phyloP scores from a whole-genome alignment of 2,113 vertebrate species.

The Camelus dromedarius region DNA sequence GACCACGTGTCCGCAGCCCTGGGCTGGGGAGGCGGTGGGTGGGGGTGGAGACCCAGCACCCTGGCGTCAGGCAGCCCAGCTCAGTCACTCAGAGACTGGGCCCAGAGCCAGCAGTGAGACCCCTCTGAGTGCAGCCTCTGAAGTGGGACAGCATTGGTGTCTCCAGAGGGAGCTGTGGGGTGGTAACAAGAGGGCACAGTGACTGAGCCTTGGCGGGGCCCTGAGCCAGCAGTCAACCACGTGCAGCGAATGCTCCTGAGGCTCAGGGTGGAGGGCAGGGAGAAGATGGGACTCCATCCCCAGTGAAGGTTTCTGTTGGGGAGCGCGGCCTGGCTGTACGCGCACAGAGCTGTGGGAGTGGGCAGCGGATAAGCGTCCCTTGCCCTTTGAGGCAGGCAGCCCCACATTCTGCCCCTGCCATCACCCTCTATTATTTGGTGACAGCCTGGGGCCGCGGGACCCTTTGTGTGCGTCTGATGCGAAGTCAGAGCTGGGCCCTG shows the following conservation, averaged over 20 bases:
- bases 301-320: fast-evolving
- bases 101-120: not conserved
- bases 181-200: fast-evolving
- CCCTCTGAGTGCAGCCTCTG: not conserved
- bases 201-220: not conserved
- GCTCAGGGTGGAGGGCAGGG: not conserved
- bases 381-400: not conserved
- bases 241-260: fast-evolving
- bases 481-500: not conserved
- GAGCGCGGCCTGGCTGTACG: not conserved
- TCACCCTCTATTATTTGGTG: not conserved
- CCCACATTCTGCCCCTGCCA: not conserved
- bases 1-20: fast-evolving
- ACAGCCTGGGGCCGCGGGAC: not conserved
- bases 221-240: not conserved
- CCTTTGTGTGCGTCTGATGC: not conserved
- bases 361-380: not conserved
- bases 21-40: not conserved
- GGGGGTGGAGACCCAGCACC: fast-evolving
- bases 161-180: not conserved
- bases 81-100: not conserved
- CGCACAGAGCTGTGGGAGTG: not conserved
- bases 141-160: fast-evolving
- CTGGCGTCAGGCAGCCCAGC: not conserved
- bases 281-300: not conserved